Evolutionary conservation across 2,797 vertebrate species (phyloP).

Genomic region (Cryptoblepharus egeriae): DNA sequence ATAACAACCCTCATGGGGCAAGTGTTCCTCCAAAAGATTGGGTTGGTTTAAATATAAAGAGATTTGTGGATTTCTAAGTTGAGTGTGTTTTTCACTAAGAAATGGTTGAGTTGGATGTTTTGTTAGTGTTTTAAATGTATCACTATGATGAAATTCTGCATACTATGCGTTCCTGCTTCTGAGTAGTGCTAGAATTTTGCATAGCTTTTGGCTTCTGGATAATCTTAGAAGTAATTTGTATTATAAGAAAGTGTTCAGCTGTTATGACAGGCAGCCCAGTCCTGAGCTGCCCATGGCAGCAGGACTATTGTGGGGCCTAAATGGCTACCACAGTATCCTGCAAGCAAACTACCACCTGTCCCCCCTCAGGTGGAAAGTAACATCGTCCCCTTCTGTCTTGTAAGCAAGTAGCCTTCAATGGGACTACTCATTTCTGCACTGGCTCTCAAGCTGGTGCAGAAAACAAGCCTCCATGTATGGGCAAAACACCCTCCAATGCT

Average conservation of each 20-base stretch:
- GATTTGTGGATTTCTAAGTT: slow-evolving; percentile 47
- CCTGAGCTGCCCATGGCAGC: too few relatives aligned
- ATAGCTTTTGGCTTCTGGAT: not conserved
- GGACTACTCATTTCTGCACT: too few relatives aligned
- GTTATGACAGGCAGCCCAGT: too few relatives aligned
- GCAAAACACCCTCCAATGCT: too few relatives aligned
- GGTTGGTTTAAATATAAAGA: slow-evolving; percentile 61
- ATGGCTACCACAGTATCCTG: too few relatives aligned
- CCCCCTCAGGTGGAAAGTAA: too few relatives aligned
- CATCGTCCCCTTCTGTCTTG: too few relatives aligned
- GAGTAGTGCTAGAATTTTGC: not conserved
- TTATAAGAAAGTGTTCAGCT: not conserved
- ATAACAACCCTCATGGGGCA: slow-evolving; percentile 67
- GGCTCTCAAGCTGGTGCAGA: too few relatives aligned
- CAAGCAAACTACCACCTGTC: too few relatives aligned
- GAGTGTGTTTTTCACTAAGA: slow-evolving; percentile 41
- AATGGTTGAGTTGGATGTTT: not conserved
- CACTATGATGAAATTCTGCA: not conserved
- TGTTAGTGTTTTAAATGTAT: not conserved
- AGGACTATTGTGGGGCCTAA: too few relatives aligned
- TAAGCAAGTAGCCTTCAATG: too few relatives aligned
- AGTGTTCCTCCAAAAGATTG: slow-evolving; percentile 55
- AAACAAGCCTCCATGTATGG: too few relatives aligned
- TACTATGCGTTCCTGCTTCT: not conserved
- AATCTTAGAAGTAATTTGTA: not conserved